A percentile compares a stretch with the other conserved stretches of the same genome.
These are phyloP conservation scores for Eucidaris tribuloides DNA, from an alignment of 35 echinoderm and acorn worm genomes.

Conservation along the genomic window DNA sequence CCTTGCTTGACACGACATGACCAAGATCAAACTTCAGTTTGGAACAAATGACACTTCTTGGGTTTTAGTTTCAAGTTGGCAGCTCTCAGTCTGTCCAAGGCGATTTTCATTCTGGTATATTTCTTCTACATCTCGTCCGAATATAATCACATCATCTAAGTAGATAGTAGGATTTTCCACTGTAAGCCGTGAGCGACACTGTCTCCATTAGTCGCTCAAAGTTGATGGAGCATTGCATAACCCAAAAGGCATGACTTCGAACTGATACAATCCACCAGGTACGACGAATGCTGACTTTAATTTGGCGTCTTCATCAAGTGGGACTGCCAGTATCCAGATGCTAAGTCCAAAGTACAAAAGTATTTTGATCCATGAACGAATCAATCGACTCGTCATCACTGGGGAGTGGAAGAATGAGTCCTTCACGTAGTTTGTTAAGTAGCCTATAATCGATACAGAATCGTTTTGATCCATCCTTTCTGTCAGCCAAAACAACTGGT, in stretches of 20 bases:
- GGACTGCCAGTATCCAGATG: slow-evolving; percentile 37
- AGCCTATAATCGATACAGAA: slow-evolving; percentile 76
- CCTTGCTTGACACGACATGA: background rate
- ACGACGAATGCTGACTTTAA: slow-evolving; percentile 42
- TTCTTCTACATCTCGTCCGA: background rate
- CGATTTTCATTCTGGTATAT: too few relatives aligned
- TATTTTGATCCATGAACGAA: slow-evolving; percentile 40
- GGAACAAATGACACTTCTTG: slow-evolving; percentile 40
- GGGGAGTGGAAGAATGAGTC: slow-evolving; percentile 61
- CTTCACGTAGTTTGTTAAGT: too few relatives aligned
- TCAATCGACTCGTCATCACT: slow-evolving; percentile 60
- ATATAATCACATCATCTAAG: slow-evolving; percentile 30
- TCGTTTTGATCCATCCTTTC: slow-evolving; percentile 61
- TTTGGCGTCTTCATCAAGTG: slow-evolving; percentile 5
- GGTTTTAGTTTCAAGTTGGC: slow-evolving; percentile 52
- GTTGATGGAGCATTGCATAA: slow-evolving; percentile 64
- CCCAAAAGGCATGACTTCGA: slow-evolving; percentile 67
- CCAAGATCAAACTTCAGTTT: slow-evolving; percentile 29
- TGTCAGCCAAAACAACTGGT: slow-evolving; percentile 55
- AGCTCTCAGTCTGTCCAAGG: background rate
- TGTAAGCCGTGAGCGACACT: background rate
- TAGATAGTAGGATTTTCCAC: slow-evolving; percentile 44
- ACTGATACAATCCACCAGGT: slow-evolving; percentile 21
- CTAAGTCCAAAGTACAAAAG: slow-evolving; percentile 66
- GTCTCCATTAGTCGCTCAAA: slow-evolving; percentile 71